Percentiles rank a stretch among this genome's conserved stretches.
Evolutionary conservation across 64 coral and sea anemone genomes (phyloP).

Genomic region (Platygyra sinensis): DNA sequence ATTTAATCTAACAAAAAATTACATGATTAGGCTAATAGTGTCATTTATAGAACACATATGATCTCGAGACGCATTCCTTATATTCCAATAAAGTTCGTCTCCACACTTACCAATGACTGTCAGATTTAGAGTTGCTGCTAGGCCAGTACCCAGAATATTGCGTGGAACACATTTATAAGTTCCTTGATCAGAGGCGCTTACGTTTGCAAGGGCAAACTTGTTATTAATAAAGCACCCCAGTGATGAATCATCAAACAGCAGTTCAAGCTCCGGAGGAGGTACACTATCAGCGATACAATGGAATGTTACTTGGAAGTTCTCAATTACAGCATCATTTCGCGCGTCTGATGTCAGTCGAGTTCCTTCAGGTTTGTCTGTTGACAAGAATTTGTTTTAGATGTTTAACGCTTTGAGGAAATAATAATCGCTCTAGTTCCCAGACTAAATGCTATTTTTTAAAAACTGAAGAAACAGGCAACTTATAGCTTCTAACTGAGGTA

Average conservation of each 20-base stretch:
- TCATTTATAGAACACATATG: too few relatives aligned
- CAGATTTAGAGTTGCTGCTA: neutral
- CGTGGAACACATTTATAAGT: conserved; percentile 7
- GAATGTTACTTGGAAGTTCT: neutral
- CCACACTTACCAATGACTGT: neutral
- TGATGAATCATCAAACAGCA: neutral
- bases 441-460: too few relatives aligned
- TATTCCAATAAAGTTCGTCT: too few relatives aligned
- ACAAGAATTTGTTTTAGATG: too few relatives aligned
- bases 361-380: conserved; percentile 1
- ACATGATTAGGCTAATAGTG: too few relatives aligned
- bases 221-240: neutral
- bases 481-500: too few relatives aligned
- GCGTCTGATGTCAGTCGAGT: neutral
- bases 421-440: too few relatives aligned
- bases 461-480: too few relatives aligned
- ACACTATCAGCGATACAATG: neutral
- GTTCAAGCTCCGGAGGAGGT: conserved; percentile 11
- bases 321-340: neutral
- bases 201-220: neutral
- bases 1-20: too few relatives aligned
- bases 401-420: too few relatives aligned
- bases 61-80: too few relatives aligned
- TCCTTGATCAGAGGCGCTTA: conserved; percentile 7
- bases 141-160: conserved; percentile 9